Percentiles rank a stretch among this genome's conserved stretches.
Conservation (phyloP, 2,113 vertebrate species). For the Ploceus nigricollis region DNA sequence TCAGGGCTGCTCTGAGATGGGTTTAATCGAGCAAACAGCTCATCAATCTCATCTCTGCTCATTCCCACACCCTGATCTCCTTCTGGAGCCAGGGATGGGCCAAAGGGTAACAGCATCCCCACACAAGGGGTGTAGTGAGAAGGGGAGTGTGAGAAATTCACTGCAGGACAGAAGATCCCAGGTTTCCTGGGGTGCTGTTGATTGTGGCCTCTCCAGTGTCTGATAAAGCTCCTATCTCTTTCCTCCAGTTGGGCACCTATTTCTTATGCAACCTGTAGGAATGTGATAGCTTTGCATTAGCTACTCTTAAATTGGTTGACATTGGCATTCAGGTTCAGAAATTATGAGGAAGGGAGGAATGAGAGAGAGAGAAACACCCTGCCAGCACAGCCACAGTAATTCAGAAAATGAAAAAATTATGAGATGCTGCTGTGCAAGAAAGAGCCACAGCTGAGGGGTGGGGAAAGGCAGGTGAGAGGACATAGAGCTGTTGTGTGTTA, state of each 20-base stretch:
- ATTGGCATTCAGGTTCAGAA: background rate
- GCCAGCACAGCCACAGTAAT: background rate
- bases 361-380: background rate
- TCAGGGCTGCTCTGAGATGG: background rate
- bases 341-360: background rate
- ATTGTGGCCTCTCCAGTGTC: background rate
- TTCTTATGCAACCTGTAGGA: background rate
- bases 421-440: background rate
- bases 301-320: background rate
- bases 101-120: background rate
- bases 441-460: background rate
- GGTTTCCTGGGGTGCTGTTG: background rate
- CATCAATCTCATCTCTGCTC: background rate
- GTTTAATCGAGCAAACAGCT: background rate
- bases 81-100: background rate
- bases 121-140: fast-evolving
- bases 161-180: background rate
- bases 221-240: background rate
- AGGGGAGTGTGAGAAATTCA: background rate
- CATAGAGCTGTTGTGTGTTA: background rate
- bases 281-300: background rate
- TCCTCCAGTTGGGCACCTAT: background rate
- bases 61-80: background rate
- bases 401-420: background rate
- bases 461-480: background rate